These are phyloP conservation scores for Centroberyx gerrardi DNA, from an alignment of 2,797 vertebrate genomes.

Conservation along the genomic window DNA sequence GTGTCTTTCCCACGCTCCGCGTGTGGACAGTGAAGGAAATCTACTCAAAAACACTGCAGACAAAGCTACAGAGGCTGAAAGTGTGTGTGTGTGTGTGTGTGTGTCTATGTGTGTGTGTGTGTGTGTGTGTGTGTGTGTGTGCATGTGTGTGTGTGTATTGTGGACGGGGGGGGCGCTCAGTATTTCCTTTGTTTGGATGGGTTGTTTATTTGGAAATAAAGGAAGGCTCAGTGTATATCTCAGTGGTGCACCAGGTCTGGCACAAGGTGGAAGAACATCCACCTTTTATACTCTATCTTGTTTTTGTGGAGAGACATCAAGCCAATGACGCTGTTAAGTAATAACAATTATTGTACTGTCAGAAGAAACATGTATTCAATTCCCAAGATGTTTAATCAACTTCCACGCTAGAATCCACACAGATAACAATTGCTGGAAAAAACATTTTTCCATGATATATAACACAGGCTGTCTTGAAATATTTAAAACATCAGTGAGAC, in stretches of 20 bases:
- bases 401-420: conserved; percentile 34
- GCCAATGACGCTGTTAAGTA: conserved; percentile 58
- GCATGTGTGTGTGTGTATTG: background rate
- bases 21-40: conserved; percentile 87
- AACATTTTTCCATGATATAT: conserved; percentile 28
- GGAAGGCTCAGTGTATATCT: conserved; percentile 74
- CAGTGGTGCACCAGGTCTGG: conserved; percentile 59
- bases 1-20: conserved; percentile 89
- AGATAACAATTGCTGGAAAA: conserved; percentile 60
- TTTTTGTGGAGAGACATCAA: conserved; percentile 59
- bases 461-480: conserved; percentile 25
- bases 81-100: conserved; percentile 45
- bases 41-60: conserved; percentile 83
- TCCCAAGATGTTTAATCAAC: conserved; percentile 64
- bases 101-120: conserved; percentile 26
- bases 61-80: conserved; percentile 76
- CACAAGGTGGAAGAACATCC: conserved; percentile 78
- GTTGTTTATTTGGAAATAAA: conserved; percentile 81
- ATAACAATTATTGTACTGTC: conserved; percentile 46
- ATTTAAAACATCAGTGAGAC: conserved; percentile 9
- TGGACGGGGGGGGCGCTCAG: conserved; percentile 23
- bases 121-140: conserved; percentile 38
- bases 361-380: conserved; percentile 54
- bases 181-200: conserved; percentile 85
- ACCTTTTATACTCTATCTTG: conserved; percentile 65